Conservation (phyloP, 2,113 vertebrate genomes). For the Porphyrio hochstetteri region DNA sequence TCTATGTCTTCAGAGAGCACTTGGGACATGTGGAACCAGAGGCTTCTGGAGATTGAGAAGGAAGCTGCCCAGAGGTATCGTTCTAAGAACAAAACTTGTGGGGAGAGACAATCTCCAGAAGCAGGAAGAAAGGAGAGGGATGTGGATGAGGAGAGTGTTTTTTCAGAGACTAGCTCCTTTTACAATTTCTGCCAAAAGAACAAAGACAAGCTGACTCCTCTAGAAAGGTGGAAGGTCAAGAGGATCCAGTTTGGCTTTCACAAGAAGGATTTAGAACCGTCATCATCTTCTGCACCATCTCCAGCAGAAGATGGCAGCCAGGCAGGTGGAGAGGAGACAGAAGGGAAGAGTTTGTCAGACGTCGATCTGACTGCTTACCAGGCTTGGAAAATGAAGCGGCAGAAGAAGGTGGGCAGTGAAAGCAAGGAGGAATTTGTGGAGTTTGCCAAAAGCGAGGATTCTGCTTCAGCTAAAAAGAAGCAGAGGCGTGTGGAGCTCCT, state of each 20-base stretch:
- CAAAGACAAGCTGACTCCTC: conserved; percentile 87
- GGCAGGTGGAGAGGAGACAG: conserved; percentile 30
- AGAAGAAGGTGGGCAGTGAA: conserved; percentile 85
- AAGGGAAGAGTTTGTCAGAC: conserved; percentile 73
- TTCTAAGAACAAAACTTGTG: conserved; percentile 33
- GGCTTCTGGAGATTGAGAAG: conserved; percentile 88
- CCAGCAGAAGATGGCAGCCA: conserved; percentile 54
- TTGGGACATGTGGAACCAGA: conserved; percentile 89
- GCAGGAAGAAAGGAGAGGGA: conserved; percentile 59
- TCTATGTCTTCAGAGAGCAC: conserved; percentile 80
- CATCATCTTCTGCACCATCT: conserved; percentile 31
- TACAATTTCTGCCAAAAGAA: conserved; percentile 93
- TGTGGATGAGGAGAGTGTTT: conserved; percentile 82
- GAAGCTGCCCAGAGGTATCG: conserved; percentile 79
- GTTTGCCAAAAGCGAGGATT: conserved; percentile 83
- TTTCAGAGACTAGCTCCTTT: conserved; percentile 88
- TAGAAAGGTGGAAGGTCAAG: conserved; percentile 95
- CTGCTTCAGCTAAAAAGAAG: conserved; percentile 78
- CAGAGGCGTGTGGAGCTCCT: conserved; percentile 89
- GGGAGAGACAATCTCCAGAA: background rate
- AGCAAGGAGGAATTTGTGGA: conserved; percentile 85
- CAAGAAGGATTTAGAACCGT: conserved; percentile 81
- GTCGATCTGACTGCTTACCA: conserved; percentile 90
- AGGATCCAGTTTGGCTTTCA: conserved; percentile 97
- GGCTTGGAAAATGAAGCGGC: conserved; percentile 90